phyloP scores from a whole-genome alignment of 2,113 vertebrate genomes.

The Tenrec ecaudatus region DNA sequence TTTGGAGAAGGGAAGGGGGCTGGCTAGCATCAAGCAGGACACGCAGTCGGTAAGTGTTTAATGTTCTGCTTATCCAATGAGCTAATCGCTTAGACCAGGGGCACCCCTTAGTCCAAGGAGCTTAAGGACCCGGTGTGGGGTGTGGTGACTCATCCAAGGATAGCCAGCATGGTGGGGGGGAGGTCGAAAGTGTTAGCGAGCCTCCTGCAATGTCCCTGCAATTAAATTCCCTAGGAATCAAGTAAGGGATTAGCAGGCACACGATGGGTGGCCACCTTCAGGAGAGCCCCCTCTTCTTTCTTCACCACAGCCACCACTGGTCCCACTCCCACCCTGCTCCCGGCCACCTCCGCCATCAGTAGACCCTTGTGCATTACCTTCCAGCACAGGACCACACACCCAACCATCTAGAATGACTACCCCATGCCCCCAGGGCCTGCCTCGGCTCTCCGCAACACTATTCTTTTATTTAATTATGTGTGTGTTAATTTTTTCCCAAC shows the following conservation, averaged over 20 bases:
- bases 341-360: neutral
- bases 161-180: neutral
- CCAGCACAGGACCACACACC: neutral
- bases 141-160: conserved; percentile 5
- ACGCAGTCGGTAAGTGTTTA: neutral
- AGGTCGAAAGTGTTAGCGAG: neutral
- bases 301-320: neutral
- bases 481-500: too few relatives aligned
- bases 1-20: neutral
- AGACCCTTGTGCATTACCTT: neutral
- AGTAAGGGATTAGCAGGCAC: neutral
- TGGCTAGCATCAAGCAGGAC: neutral
- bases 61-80: too few relatives aligned
- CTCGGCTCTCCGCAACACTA: neutral
- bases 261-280: neutral
- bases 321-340: too few relatives aligned
- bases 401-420: neutral
- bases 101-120: neutral
- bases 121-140: neutral
- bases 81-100: neutral
- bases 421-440: fast-evolving
- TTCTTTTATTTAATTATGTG: too few relatives aligned
- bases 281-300: neutral
- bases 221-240: conserved; percentile 6
- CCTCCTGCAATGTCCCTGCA: neutral